Conservation (phyloP, 2,888 invertebrate genomes). For the Athalia rosae region DNA sequence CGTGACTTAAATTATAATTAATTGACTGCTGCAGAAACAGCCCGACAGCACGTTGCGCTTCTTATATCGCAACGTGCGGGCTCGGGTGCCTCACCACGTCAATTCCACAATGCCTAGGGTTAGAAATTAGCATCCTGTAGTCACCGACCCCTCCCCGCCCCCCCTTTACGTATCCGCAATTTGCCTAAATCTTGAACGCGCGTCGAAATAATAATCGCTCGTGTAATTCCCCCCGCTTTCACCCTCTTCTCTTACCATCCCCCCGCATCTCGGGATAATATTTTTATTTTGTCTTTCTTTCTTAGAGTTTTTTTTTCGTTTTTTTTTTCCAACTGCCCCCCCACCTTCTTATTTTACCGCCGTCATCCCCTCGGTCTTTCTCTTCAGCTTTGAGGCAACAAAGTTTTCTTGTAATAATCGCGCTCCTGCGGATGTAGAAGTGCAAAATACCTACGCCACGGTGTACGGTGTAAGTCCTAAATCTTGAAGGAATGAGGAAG, state of each 20-base stretch:
- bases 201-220: constrained; percentile 8
- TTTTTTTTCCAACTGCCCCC: constrained; percentile 52
- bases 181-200: constrained; percentile 50
- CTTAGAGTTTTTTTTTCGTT: constrained; percentile 43
- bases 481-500: too few relatives aligned
- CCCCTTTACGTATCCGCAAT: constrained; percentile 25
- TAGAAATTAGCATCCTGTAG: constrained; percentile 14
- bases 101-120: neutral
- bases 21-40: constrained; percentile 57
- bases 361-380: constrained; percentile 39
- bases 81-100: too few relatives aligned
- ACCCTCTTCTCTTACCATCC: constrained; percentile 46
- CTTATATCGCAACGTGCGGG: neutral
- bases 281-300: too few relatives aligned
- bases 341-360: constrained; percentile 23
- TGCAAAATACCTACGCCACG: neutral
- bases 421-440: neutral
- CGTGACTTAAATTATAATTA: constrained; percentile 60
- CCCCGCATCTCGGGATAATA: too few relatives aligned
- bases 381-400: constrained; percentile 3
- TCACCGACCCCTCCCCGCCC: constrained; percentile 19
- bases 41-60: neutral
- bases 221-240: constrained; percentile 47
- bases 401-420: neutral
- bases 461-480: too few relatives aligned